A percentile compares a stretch with the other conserved stretches of the same genome.
These are phyloP conservation scores for Accipiter cooperii DNA, from an alignment of 2,113 vertebrate genomes.

Conservation along the genomic window DNA sequence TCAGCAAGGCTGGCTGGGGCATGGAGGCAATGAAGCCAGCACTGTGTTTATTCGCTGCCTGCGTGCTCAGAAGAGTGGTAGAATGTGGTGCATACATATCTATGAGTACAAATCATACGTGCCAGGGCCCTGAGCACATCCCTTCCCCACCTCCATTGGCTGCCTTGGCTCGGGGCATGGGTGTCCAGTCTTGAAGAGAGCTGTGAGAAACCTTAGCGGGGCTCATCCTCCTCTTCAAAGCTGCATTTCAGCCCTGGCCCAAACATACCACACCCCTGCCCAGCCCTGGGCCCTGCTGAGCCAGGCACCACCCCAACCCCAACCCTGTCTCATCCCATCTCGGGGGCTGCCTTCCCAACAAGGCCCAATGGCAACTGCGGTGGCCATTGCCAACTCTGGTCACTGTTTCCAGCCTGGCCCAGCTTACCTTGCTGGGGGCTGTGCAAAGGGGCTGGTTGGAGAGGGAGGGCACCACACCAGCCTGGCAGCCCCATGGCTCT, in stretches of 20 bases:
- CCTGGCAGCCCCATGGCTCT: not conserved
- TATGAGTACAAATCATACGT: not conserved
- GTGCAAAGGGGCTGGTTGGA: not conserved
- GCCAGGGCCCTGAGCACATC: not conserved
- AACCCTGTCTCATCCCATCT: rapidly evolving
- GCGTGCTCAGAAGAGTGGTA: not conserved
- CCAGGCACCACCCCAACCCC: not conserved
- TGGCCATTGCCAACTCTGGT: rapidly evolving
- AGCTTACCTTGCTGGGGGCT: rapidly evolving
- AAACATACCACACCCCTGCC: no score
- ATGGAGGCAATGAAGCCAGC: rapidly evolving
- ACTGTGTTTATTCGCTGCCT: not conserved
- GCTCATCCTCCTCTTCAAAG: not conserved
- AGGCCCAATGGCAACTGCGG: rapidly evolving
- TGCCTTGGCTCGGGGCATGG: not conserved
- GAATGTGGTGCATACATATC: not conserved
- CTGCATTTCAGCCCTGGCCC: not conserved
- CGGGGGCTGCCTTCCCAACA: rapidly evolving
- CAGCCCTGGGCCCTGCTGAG: not conserved
- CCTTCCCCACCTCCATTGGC: not conserved
- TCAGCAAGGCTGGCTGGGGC: rapidly evolving
- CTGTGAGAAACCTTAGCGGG: not conserved
- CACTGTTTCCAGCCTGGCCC: not conserved
- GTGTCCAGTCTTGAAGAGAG: not conserved
- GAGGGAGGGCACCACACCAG: rapidly evolving